A percentile compares a stretch with the other conserved stretches of the same genome.
phyloP scores from a whole-genome alignment of 2,797 vertebrate genomes.

The Lagodon rhomboides region DNA sequence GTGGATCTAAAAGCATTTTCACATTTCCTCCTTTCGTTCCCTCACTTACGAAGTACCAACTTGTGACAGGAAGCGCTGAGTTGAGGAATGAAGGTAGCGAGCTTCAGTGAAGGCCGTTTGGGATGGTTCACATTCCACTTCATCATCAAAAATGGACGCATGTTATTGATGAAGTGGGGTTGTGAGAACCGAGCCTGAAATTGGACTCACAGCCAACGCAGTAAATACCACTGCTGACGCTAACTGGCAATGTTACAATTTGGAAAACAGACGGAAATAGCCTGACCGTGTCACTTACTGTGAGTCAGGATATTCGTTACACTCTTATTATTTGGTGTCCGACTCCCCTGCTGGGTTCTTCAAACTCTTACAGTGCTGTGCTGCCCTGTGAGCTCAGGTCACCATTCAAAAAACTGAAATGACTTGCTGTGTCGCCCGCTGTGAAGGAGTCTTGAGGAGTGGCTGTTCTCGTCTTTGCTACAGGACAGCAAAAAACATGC shows the following conservation, averaged over 20 bases:
- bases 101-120: slow-evolving; percentile 7
- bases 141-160: slow-evolving; percentile 27
- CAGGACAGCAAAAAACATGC: background rate
- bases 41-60: background rate
- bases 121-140: slow-evolving; percentile 25
- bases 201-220: slow-evolving; percentile 12
- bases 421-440: background rate
- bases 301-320: slow-evolving; percentile 14
- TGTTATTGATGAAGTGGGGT: slow-evolving; percentile 23
- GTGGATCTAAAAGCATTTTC: slow-evolving; percentile 22
- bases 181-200: slow-evolving; percentile 15
- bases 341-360: slow-evolving; percentile 8
- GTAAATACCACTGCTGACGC: slow-evolving; percentile 3
- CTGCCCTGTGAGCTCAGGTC: background rate
- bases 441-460: background rate
- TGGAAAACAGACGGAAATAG: background rate
- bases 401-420: slow-evolving; percentile 16
- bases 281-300: background rate
- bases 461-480: background rate
- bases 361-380: background rate
- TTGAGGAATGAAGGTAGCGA: slow-evolving; percentile 23
- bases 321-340: slow-evolving; percentile 8
- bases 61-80: slow-evolving; percentile 10
- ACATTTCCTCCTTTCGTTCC: slow-evolving; percentile 1
- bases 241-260: background rate